Evolutionary conservation across 2,888 invertebrate genomes (phyloP), one percentile per base, ranked within the genome.

Genomic region (Onthophagus sagittarius): DNA sequence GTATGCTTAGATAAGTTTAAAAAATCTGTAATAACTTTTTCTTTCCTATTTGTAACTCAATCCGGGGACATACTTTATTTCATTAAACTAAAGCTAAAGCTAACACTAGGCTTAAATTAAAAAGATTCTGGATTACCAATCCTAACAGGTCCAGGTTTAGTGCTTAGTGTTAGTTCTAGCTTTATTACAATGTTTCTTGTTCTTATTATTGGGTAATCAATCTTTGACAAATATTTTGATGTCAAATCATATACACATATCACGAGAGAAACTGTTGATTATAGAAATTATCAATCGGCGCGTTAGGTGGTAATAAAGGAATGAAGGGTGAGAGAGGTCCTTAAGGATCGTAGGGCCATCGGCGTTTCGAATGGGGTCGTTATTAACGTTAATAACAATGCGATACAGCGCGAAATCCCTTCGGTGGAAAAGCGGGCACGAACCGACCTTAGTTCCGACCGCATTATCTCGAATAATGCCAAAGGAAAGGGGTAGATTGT

Each of bases 391-490:
- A 53, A 53, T 53, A 53, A 53, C 39, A 53, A 53, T 53, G 39
- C 39, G 39, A 53, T 53, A 53, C 39, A 53, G 39, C 39, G 39
- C 39, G 39, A 53, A 53, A 53, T 53, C 39, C 39, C 39, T 53
- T 53, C 39, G 39, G 39, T 11, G 39, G 39, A 53, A 53, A 53
- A 53, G 39, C 39, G 39, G 39, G 39, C 39, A 53, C 39, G 67
- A 67, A 31, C 67, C 32, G 67, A 31, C 32, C 67, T n/a, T n/a
- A 31, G 67, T 32, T 67, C 67, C 15, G 67, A 32, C 67, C 67
- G 32, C 67, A 67, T 67, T 67, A 67, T 31, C 67, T 67, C 67
- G 67, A 67, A 67, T 67, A 67, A 67, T 67, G 32, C 67, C 67
- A 53, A 23, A 53, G 39, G 39, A 53, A 53, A 53, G 39, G 39